Base-by-base conservation (phyloP, 2,888 invertebrate species). In the Brachylomia viminalis region DNA sequence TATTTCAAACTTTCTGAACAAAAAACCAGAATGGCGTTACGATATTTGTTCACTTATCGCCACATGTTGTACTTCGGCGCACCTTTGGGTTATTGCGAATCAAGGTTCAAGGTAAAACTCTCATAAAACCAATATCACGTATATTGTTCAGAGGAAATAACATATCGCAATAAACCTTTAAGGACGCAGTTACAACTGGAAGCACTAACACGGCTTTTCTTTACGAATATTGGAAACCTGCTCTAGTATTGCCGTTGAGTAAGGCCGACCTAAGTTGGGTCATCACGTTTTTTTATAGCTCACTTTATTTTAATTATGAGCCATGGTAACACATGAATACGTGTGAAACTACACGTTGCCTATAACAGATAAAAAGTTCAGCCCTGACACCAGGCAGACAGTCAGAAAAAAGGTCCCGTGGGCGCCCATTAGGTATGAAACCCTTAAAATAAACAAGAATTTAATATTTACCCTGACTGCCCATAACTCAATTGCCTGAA, bases 81-180 rank as follows among this genome's bases (percentile, higher is more conserved):
- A 79, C 71, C 71, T 64, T 79, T 67, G 13, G n/a, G 27, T 61
- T 79, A 82, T 75, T 79, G 30, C 49, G 27, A 64, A 54, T 61
- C 49, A 58, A 67, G 64, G 71, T 79, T 68, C 75, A 83, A 71
- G 75, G 83, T 59, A 59, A 73, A 67, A 61, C 33, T 64, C 20
- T 72, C 45, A 72, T 61, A 68, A 56, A 83, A 65, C 75, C 79
- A 75, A 83, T 83, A 75, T 69, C 65, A 65, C 49, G n/a, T 72
- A 79, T 79, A 68, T 61, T 68, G 59, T 83, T 69, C 68, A 58
- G 20, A 75, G 68, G 13, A 75, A 79, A 75, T 64, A 75, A 64
- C 42, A 65, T 68, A 75, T 68, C 11, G 75, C 64, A 72, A 79
- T 82, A 83, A 69, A 75, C 59, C 70, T 66, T 65, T 33, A 42